Conservation (phyloP, 1,140 invertebrate genomes). For the Procambarus clarkii region DNA sequence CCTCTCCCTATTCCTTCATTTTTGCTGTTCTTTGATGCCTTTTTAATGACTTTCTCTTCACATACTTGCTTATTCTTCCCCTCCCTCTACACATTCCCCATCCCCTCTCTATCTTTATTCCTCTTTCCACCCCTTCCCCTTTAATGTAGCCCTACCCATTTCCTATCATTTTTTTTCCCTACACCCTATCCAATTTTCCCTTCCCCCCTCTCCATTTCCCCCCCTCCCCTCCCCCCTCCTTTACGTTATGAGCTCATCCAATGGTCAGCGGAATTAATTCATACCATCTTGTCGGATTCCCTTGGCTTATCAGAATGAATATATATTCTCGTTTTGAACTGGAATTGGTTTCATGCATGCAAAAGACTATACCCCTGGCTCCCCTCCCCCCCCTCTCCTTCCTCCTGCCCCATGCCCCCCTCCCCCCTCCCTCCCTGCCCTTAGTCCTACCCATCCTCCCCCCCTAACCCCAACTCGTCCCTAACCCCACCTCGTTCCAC, state of each 20-base stretch:
- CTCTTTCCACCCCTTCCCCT: no score
- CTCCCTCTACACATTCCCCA: no score
- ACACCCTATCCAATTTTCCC: background rate
- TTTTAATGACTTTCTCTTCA: no score
- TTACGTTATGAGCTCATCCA: conserved; percentile 1
- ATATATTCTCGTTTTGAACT: conserved; percentile 25
- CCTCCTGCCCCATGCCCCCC: background rate
- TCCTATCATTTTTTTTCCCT: background rate
- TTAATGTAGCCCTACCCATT: background rate
- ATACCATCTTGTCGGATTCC: conserved; percentile 46
- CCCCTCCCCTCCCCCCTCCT: background rate
- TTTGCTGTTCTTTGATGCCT: no score
- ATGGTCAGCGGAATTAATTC: conserved; percentile 38
- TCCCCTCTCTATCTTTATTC: background rate
- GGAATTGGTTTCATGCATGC: conserved; percentile 31
- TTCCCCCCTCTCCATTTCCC: background rate
- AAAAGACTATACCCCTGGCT: conserved; percentile 13
- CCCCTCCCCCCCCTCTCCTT: background rate
- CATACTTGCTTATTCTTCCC: no score
- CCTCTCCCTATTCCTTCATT: no score
- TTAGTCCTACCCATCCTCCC: background rate
- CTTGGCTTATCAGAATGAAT: conserved; percentile 14
- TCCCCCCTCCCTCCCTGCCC: background rate
- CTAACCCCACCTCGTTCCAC: background rate
- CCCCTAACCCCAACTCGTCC: background rate